Conservation (phyloP, 2,797 vertebrate species). For the Oophaga sylvatica region DNA sequence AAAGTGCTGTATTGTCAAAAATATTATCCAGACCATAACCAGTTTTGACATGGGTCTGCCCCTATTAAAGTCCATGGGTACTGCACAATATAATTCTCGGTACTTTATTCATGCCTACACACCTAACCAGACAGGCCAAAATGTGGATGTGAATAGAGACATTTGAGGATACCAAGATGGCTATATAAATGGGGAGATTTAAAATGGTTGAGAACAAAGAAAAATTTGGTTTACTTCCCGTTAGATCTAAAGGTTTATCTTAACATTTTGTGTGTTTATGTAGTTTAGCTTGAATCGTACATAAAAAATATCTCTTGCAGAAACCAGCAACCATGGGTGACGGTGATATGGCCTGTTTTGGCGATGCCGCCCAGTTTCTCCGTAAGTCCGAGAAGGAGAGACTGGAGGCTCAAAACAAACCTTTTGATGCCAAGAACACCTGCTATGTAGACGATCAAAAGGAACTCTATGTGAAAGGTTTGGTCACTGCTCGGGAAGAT, state of each 20-base stretch:
- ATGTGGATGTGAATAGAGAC: too few relatives aligned
- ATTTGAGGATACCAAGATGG: too few relatives aligned
- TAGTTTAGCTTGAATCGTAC: not conserved
- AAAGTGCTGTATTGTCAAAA: too few relatives aligned
- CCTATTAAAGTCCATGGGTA: too few relatives aligned
- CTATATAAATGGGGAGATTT: too few relatives aligned
- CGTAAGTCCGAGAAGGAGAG: slow-evolving; percentile 86
- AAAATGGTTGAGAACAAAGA: not conserved
- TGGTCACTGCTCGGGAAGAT: slow-evolving; percentile 73
- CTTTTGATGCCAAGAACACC: slow-evolving; percentile 81
- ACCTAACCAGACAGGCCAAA: too few relatives aligned
- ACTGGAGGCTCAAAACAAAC: slow-evolving; percentile 73
- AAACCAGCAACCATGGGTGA: slow-evolving; percentile 74
- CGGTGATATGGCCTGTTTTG: slow-evolving; percentile 80
- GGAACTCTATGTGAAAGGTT: slow-evolving; percentile 81
- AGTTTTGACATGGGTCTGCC: too few relatives aligned
- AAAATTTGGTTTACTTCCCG: not conserved
- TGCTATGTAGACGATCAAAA: slow-evolving; percentile 78
- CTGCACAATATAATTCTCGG: too few relatives aligned
- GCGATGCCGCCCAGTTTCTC: slow-evolving; percentile 82
- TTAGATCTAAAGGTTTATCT: too few relatives aligned
- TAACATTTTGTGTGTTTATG: too few relatives aligned
- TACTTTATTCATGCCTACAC: too few relatives aligned
- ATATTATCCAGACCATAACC: too few relatives aligned
- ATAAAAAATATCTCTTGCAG: slow-evolving; percentile 3